Evolutionary conservation across 2,888 invertebrate genomes (phyloP), one percentile per base, ranked within the genome.

Genomic region (Stegophylla sp.): DNA sequence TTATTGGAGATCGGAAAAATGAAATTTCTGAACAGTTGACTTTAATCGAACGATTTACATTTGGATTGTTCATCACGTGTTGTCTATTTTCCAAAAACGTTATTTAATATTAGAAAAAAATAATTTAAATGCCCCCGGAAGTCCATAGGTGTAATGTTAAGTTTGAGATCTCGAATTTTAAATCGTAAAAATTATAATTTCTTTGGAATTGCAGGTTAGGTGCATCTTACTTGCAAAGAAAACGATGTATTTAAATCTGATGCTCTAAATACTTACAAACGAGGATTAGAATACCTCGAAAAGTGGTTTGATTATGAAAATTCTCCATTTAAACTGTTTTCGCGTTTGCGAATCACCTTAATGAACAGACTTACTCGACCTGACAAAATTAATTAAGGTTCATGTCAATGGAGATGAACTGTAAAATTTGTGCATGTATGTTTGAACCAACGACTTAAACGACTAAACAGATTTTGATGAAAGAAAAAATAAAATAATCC

Each of bases 241-340:
- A 66, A 43, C 43, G 64, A 66, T 41, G 17, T 45, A 64, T 64
- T 43, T 43, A 64, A 64, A 43, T 43, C 64, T 43, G 41, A 43
- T 64, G 43, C 64, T 12, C 67, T 67, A 26, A 48, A 67, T 48
- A 48, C 26, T 26, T 67, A 67, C 26, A 26, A 67, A 67, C 48
- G 67, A 26, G 48, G 3, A 48, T 48, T 67, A 1, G 67, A 45
- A 48, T 67, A 67, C 48, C 67, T 48, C 17, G 67, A 67, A 45
- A 67, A 67, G 48, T 67, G 17, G 48, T 67, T 67, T 67, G 48
- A 67, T 67, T 48, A 48, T 67, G 67, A 67, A 67, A 67, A 48
- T 67, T 26, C 67, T 67, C 67, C 67, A 20, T 43, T 64, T 43
- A 64, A 64, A 64, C 1, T 64, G 43, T 64, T 43, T 64, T 43